Base-by-base conservation (phyloP, 1,140 invertebrate genomes). In the Akabosia matsudoensis region DNA sequence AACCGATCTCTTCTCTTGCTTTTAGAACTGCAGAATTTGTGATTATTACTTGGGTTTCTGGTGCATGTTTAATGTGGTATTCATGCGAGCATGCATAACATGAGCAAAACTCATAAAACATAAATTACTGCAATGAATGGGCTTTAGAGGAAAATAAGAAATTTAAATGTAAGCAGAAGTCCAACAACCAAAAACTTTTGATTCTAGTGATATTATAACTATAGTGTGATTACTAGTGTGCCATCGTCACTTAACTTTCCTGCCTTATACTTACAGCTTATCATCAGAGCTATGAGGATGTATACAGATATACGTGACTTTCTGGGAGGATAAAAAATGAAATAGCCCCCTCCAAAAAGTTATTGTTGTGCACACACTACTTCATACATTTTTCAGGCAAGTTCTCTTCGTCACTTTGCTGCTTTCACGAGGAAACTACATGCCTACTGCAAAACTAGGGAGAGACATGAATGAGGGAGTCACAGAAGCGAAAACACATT, bases 401-500 rank as follows among this genome's bases (percentile, higher is more conserved):
- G n/a, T n/a, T 45, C 37, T 45, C 37, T 10, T 45, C 37, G 7
- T 10, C 54, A n/a, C 54, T 61, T 4, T 61, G n/a, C 54, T 24
- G 54, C 54, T 61, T 61, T 61, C 54, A 61, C 54, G 24, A 16
- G 54, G 24, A 61, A 45, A 45, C 37, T 45, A 7, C 18, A n/a
- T n/a, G n/a, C n/a, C n/a, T n/a, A n/a, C n/a, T n/a, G 22, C 31
- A 67, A n/a, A 34, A n/a, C 33, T 33, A 18, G 54, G 45, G 14
- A n/a, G n/a, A 70, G 31, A 56, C 1, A 76, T 72, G 52, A 34
- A 75, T 75, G 22, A 76, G 31, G 54, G 37, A 70, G 71, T 52
- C 75, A 64, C 24, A 72, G 75, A 75, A 54, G 4, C 26, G 61
- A 67, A 67, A 67, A 67, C 61, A 67, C 61, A 67, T 67, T 67